A percentile compares a stretch with the other conserved stretches of the same genome.
Conservation (phyloP, 2,797 vertebrate species). For the Myotis vivesi region DNA sequence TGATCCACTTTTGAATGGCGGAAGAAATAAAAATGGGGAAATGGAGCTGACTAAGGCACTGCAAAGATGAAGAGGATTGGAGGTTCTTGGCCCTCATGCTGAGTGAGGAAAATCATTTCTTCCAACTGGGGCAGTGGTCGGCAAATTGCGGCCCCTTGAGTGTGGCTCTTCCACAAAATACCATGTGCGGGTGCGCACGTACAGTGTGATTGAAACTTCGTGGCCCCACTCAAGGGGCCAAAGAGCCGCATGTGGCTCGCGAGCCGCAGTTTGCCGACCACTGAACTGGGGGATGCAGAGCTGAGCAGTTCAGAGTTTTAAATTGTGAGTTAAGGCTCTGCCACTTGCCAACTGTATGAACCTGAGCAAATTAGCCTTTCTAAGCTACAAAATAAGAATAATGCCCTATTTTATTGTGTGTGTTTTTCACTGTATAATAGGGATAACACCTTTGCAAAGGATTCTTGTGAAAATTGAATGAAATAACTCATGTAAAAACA, state of each 20-base stretch:
- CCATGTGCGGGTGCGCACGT: too few species aligned
- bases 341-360: not conserved
- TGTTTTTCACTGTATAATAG: conserved; percentile 1
- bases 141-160: too few species aligned
- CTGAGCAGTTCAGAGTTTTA: not conserved
- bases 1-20: conserved; percentile 39
- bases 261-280: too few species aligned
- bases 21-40: not conserved
- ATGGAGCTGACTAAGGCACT: not conserved
- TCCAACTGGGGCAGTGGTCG: not conserved
- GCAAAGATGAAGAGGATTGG: not conserved
- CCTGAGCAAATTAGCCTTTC: conserved; percentile 1
- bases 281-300: not conserved
- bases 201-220: too few species aligned
- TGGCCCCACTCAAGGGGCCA: too few species aligned
- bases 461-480: not conserved
- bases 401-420: not conserved
- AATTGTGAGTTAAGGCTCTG: conserved; percentile 3
- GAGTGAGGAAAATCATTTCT: conserved; percentile 11
- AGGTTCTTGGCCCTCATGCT: not conserved
- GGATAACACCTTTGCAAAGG: not conserved
- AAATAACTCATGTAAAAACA: conserved; percentile 5
- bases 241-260: too few species aligned
- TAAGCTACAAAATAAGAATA: not conserved
- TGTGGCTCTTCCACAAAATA: too few species aligned